Evolutionary conservation across 2,797 vertebrate genomes (phyloP), one percentile per base, ranked within the genome.

Genomic region (Xenopus petersii): DNA sequence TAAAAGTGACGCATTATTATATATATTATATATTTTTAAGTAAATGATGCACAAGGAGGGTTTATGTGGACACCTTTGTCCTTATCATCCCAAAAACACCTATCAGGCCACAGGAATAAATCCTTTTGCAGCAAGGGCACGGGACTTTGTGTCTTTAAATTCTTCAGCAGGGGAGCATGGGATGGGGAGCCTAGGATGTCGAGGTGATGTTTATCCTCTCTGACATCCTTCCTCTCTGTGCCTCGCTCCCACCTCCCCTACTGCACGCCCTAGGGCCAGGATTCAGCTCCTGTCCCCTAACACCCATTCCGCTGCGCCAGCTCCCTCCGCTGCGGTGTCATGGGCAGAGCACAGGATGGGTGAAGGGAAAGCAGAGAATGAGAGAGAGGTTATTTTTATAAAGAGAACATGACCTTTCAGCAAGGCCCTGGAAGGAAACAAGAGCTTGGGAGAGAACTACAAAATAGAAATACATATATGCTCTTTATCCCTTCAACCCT

Each of bases 231-330:
- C 71, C 71, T 79, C 77, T 79, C 77, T 66, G 12, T 79, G 66
- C 77, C 67, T 70, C 71, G 77, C 77, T 79, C 77, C 71, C 68
- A 51, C 77, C 77, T 79, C 71, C 77, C 71, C 71, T 62, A 17
- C 62, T 74, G 61, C 47, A 70, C 55, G 67, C 77, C 77, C 71
- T 36, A 70, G 67, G 77, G 71, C 71, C 77, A 74, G 77, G 62
- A 79, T 74, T 79, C 77, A 70, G 77, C 71, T 79, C 71, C 77
- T 79, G 77, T 79, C 77, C 71, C 77, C 77, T 79, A 74, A 79
- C 77, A 79, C 77, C 77, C 71, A 70, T 79, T 74, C 67, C 71
- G 71, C 77, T 79, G 71, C 62, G 77, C 76, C 76, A 79, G 70
- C 76, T 79, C 76, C 75, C 76, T 79, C 71, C 67, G 46, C 62